These are phyloP conservation scores for Colossoma macropomum DNA, from an alignment of 2,113 vertebrate species.

Conservation along the genomic window DNA sequence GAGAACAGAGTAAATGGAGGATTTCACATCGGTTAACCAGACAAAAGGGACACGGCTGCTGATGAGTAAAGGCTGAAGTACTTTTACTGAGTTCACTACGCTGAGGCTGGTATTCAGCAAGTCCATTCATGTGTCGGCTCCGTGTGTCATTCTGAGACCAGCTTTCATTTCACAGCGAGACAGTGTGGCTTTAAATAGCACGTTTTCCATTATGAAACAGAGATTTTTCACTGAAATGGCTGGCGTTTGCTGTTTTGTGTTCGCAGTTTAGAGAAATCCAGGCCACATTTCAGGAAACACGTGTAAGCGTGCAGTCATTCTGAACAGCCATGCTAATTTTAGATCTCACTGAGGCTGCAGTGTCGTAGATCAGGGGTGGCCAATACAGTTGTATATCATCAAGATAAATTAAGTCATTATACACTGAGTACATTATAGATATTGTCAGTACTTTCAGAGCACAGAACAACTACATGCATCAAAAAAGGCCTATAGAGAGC, in stretches of 20 bases:
- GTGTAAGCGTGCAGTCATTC: neutral
- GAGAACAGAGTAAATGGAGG: too few species aligned
- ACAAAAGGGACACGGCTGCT: neutral
- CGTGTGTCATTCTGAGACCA: neutral
- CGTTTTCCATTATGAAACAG: conserved; percentile 7
- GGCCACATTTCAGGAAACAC: conserved; percentile 14
- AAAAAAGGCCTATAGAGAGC: too few species aligned
- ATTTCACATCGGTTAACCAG: neutral
- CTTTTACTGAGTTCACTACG: neutral
- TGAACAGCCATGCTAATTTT: conserved; percentile 5
- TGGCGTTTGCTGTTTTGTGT: neutral
- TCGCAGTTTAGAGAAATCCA: neutral
- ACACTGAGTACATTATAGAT: too few species aligned
- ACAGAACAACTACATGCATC: too few species aligned
- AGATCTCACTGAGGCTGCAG: neutral
- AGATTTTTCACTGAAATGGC: conserved; percentile 25
- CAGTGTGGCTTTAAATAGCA: neutral
- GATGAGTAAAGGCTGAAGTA: neutral
- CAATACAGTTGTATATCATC: too few species aligned
- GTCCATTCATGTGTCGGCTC: neutral
- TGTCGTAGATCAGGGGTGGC: too few species aligned
- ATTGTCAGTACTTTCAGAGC: too few species aligned
- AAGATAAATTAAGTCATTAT: too few species aligned
- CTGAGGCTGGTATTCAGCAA: neutral
- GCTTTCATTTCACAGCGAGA: neutral